These are phyloP conservation scores for Alexandromys oeconomus DNA, from an alignment of 2,797 vertebrate species.

Conservation along the genomic window DNA sequence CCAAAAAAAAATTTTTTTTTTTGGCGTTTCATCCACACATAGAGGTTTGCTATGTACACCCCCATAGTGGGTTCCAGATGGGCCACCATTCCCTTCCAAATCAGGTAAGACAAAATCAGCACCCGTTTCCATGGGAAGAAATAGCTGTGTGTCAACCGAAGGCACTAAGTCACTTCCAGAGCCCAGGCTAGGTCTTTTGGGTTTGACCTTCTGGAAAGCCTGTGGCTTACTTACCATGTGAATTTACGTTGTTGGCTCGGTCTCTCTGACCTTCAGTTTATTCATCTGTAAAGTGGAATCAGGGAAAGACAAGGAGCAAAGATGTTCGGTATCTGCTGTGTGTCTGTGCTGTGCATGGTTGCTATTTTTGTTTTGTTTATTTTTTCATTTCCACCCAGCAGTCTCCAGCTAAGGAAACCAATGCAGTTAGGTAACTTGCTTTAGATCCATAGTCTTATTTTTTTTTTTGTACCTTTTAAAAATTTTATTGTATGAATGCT, in stretches of 20 bases:
- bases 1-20: no score
- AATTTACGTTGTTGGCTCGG: background rate
- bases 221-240: background rate
- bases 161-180: background rate
- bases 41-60: background rate
- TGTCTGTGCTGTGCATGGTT: background rate
- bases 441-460: background rate
- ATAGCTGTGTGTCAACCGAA: constrained; percentile 28
- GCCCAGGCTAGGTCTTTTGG: background rate
- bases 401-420: constrained; percentile 43
- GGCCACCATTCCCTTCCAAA: background rate
- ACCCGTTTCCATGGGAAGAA: constrained; percentile 13
- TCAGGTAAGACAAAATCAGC: background rate
- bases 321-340: background rate
- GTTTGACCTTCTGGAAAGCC: background rate
- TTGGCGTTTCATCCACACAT: background rate
- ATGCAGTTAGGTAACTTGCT: background rate
- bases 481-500: background rate
- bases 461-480: background rate
- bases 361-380: background rate
- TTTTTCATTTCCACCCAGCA: background rate
- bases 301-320: constrained; percentile 42
- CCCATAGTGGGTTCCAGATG: background rate
- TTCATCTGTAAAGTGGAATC: constrained; percentile 1
- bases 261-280: constrained; percentile 38